Percentiles rank a stretch among this genome's conserved stretches.
Conservation (phyloP, 2,113 vertebrate genomes). For the Nyctibius bracteatus region DNA sequence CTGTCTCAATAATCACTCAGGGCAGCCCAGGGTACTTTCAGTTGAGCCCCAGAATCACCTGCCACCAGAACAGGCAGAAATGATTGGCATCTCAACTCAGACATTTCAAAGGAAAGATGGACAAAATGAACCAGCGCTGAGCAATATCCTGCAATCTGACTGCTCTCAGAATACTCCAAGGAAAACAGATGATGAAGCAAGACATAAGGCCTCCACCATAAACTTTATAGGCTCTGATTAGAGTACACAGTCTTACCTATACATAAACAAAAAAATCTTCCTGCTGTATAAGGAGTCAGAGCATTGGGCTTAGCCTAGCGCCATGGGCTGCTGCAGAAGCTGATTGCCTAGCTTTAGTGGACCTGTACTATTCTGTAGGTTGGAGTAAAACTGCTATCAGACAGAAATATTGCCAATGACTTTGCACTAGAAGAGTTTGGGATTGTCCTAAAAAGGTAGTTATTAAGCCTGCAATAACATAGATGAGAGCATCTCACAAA, state of each 20-base stretch:
- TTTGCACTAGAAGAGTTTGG: not conserved
- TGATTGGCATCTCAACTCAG: not conserved
- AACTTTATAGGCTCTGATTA: not conserved
- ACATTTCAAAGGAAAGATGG: not conserved
- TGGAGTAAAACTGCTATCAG: not conserved
- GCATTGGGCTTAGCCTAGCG: not conserved
- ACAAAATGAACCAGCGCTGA: not conserved
- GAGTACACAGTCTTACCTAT: not conserved
- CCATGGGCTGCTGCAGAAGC: not conserved
- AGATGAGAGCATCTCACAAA: not conserved
- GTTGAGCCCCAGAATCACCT: not conserved
- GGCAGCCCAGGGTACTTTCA: not conserved
- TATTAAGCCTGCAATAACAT: not conserved
- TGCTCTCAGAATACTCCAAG: not conserved
- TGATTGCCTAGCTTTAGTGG: fast-evolving
- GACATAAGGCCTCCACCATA: not conserved
- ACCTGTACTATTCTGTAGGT: fast-evolving
- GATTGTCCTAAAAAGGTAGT: not conserved
- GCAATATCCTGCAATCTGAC: not conserved
- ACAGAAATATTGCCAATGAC: not conserved
- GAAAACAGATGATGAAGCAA: not conserved
- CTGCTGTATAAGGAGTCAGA: not conserved
- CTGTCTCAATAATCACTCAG: not conserved
- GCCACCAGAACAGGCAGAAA: not conserved
- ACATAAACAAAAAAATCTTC: not conserved